Conservation (phyloP, 2,113 vertebrate species). For the Aramus guarauna region DNA sequence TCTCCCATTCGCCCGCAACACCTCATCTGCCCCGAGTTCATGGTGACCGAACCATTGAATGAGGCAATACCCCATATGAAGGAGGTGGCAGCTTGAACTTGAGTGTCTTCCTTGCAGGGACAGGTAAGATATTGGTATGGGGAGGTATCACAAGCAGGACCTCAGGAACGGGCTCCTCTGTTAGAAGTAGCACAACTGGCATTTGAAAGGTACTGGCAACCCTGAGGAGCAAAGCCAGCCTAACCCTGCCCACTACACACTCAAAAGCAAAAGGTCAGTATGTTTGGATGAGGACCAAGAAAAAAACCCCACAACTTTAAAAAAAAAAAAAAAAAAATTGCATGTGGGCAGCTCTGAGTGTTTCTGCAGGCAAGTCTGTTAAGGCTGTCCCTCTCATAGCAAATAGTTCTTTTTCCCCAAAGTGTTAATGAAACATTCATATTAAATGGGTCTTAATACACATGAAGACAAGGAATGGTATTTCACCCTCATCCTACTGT, state of each 20-base stretch:
- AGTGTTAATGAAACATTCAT: neutral
- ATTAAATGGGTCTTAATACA: neutral
- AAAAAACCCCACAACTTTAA: neutral
- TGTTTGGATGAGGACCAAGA: neutral
- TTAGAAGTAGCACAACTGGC: neutral
- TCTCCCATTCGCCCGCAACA: neutral
- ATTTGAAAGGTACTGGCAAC: neutral
- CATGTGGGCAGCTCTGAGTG: neutral
- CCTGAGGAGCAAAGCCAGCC: neutral
- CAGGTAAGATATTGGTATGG: neutral
- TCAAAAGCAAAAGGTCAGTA: neutral
- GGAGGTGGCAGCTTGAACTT: neutral
- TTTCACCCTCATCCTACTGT: neutral
- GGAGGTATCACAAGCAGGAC: neutral
- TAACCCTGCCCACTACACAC: neutral
- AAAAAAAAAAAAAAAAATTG: neutral
- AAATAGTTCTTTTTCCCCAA: neutral
- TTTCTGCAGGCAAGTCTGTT: neutral
- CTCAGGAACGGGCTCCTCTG: neutral
- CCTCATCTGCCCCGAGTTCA: accelerated
- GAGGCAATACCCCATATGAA: neutral
- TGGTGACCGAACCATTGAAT: neutral
- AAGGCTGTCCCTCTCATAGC: neutral
- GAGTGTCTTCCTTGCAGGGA: neutral
- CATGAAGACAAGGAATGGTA: neutral